Percentiles rank a stretch among this genome's conserved stretches.
Conservation (phyloP, 1,140 invertebrate genomes). For the Atta colombica region DNA sequence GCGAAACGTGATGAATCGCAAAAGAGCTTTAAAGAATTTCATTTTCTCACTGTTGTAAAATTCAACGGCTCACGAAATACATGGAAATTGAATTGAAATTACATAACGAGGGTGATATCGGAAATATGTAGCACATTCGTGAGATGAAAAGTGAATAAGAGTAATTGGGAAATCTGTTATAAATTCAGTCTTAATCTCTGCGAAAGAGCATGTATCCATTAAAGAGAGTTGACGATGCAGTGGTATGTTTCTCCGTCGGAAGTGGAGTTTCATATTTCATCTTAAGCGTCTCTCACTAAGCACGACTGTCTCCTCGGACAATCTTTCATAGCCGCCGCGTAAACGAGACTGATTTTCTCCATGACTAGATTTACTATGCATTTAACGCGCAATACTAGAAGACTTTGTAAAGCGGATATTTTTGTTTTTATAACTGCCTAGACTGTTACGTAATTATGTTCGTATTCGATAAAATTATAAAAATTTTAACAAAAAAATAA, state of each 20-base stretch:
- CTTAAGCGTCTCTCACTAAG: constrained; percentile 7
- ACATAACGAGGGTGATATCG: constrained; percentile 26
- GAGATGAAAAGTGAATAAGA: constrained; percentile 39
- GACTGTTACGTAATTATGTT: not conserved
- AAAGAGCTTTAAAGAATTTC: constrained; percentile 30
- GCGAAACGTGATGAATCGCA: constrained; percentile 30
- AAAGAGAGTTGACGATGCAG: constrained; percentile 9
- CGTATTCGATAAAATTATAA: no score
- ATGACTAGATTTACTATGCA: constrained; percentile 13
- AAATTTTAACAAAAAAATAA: not conserved
- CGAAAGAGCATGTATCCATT: constrained; percentile 12
- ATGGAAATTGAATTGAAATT: constrained; percentile 45
- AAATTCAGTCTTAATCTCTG: constrained; percentile 47
- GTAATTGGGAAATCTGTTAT: constrained; percentile 48
- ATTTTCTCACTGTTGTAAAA: constrained; percentile 31
- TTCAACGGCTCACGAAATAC: not conserved
- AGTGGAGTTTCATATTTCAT: constrained; percentile 50
- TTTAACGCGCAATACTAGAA: constrained; percentile 29
- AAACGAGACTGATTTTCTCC: constrained; percentile 47
- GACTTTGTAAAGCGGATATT: not conserved
- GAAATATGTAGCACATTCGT: not conserved
- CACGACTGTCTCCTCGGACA: constrained; percentile 26
- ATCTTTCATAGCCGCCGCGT: constrained; percentile 29
- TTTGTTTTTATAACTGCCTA: not conserved
- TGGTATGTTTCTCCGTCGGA: constrained; percentile 26